Base-by-base conservation (phyloP, 2,888 invertebrate genomes). In the Venusia cambrica region DNA sequence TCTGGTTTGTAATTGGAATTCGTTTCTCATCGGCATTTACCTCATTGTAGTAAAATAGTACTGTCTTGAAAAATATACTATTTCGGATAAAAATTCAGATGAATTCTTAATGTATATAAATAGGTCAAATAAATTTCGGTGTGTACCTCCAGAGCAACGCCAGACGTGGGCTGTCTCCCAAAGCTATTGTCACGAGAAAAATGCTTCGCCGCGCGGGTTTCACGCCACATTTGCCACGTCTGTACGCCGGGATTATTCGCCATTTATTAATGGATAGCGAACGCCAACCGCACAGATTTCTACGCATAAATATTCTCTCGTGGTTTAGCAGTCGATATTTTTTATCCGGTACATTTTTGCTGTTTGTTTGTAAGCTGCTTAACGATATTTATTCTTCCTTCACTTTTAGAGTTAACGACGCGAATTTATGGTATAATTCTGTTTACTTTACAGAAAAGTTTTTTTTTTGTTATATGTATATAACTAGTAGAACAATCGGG, bases 191-290 rank as follows among this genome's bases (percentile, higher is more conserved):
- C 65, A 62, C 62, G 69, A 72, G 77, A 73, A 77, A 80, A 79
- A 81, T 76, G 74, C 66, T 69, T 55, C 62, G 58, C 54, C 68
- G 69, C 73, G 71, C 56, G 69, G 74, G 74, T 71, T 74, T 79
- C 76, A 80, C 80, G 75, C 60, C 73, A 80, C 83, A 79, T 84
- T 84, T 74, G 66, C 68, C 67, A 63, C 57, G 66, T 64, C 73
- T 73, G 70, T 74, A 65, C 72, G 62, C 62, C 43, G 60, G 72
- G 72, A 75, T 78, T 78, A 77, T 73, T 73, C 73, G 64, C 66
- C 70, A 70, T 78, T 76, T 79, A 76, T 77, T 79, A 80, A 79
- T 78, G 79, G 73, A 76, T 74, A 71, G 62, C 65, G 61, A 57
- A 69, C 58, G 66, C 65, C 60, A 67, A 61, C 58, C 67, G 64